phyloP scores from a whole-genome alignment of 2,888 invertebrate species.

The Galerucella nymphaeae region DNA sequence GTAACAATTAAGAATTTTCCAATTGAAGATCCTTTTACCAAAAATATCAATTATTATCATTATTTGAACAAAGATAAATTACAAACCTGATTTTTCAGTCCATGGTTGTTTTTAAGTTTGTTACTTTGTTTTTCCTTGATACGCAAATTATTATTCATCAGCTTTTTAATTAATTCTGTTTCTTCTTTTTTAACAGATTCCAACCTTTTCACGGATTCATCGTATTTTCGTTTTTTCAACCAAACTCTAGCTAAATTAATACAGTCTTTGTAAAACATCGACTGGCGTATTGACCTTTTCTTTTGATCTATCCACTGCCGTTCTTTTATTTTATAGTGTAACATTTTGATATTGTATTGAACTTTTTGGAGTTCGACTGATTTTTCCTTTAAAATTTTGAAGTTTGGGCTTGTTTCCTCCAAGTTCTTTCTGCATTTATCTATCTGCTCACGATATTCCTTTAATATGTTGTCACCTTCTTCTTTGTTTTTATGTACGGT shows the following conservation, averaged over 20 bases:
- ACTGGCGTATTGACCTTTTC: constrained; percentile 20
- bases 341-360: constrained; percentile 28
- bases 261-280: constrained; percentile 34
- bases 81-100: background rate
- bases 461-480: constrained; percentile 24
- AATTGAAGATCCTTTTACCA: no score
- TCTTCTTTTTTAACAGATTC: constrained; percentile 25
- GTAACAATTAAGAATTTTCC: no score
- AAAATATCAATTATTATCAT: no score
- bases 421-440: constrained; percentile 32
- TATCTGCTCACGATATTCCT: constrained; percentile 22
- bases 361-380: constrained; percentile 27
- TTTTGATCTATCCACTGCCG: constrained; percentile 18
- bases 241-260: constrained; percentile 34
- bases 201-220: constrained; percentile 10
- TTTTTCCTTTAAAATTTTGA: constrained; percentile 35
- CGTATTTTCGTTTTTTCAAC: constrained; percentile 30
- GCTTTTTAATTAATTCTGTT: constrained; percentile 27
- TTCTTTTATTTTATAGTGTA: constrained; percentile 30
- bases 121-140: background rate
- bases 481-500: constrained; percentile 27
- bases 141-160: constrained; percentile 10
- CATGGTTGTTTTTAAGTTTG: background rate
- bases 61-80: background rate
- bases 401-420: constrained; percentile 33